phyloP scores from a whole-genome alignment of 2,888 invertebrate genomes.

The Nebria brevicollis region DNA sequence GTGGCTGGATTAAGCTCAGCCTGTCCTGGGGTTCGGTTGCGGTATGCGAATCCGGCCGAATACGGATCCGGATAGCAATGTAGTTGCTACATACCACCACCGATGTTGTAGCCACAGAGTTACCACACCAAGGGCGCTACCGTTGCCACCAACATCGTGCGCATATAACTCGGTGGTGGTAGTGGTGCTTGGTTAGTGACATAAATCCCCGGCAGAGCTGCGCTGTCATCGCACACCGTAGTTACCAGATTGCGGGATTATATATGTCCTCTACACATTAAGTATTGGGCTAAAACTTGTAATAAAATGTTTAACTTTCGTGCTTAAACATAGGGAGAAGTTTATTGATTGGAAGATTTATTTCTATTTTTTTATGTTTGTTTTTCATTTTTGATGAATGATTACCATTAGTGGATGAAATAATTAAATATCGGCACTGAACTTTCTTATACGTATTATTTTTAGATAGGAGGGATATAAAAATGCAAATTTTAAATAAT shows the following conservation, averaged over 20 bases:
- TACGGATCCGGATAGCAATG: constrained; percentile 11
- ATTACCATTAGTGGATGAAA: background rate
- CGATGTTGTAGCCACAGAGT: constrained; percentile 14
- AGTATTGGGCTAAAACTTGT: constrained; percentile 43
- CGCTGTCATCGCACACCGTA: constrained; percentile 56
- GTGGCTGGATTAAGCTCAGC: constrained; percentile 34
- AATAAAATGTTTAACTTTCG: constrained; percentile 44
- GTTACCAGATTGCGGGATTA: constrained; percentile 46
- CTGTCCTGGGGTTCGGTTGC: constrained; percentile 4
- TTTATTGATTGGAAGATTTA: constrained; percentile 9
- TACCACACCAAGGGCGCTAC: constrained; percentile 15
- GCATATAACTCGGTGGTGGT: background rate
- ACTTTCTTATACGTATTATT: no score
- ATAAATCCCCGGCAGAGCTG: constrained; percentile 58
- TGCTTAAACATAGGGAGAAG: background rate
- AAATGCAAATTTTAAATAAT: no score
- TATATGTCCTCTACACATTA: constrained; percentile 41
- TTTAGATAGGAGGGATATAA: no score
- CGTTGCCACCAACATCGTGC: background rate
- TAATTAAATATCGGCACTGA: background rate
- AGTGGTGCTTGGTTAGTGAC: constrained; percentile 56
- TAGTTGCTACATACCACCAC: background rate
- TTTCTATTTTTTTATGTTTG: background rate
- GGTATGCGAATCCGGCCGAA: constrained; percentile 21
- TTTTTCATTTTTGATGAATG: background rate